Evolutionary conservation across 1,140 invertebrate genomes (phyloP), one percentile per base, ranked within the genome.

Genomic region (Drosophila gunungcola): DNA sequence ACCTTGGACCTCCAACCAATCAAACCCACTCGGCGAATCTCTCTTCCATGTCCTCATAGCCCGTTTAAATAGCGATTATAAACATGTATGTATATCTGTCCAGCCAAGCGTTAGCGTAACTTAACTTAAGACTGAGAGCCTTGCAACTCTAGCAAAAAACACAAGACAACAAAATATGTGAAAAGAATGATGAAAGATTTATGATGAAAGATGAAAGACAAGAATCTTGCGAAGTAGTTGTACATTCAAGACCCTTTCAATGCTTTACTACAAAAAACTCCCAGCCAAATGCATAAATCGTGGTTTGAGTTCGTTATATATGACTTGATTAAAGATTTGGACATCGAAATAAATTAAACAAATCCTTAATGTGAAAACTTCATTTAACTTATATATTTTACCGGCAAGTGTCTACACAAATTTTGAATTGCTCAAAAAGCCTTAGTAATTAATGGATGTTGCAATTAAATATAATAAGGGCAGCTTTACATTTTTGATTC

Each of bases 101-200:
- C 67, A 36, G 67, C 51, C 51, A 48, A 56, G 27, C 53, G 25
- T 57, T 42, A 70, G 10, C 13, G 53, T 49, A 56, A 70, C 68
- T 34, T 70, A 72, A 72, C 68, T 70, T 70, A 72, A 72, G 68
- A 72, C 68, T 72, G 68, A 70, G 36, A 70, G 60, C 60, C 56
- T 51, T 49, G 43, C 60, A 48, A 65, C 13, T 62, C 34, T 46
- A 29, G 43, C 27, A 41, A 42, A 27, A 49, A 25, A 13, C 45
- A 25, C n/a, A 38, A 46, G 29, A 62, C 34, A 36, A 9, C 12
- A 48, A 21, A 67, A 12, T 3, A 55, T 12, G 42, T 11, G 16
- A 38, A 21, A 12, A 38, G 34, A 36, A 21, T 6, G 11, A 34
- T 7, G 12, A 41, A 25, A 46, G 32, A 69, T 21, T 21, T 1